A percentile compares a stretch with the other conserved stretches of the same genome.
Conservation (phyloP, 2,113 vertebrate species). For the Chascanopsetta lugubris region DNA sequence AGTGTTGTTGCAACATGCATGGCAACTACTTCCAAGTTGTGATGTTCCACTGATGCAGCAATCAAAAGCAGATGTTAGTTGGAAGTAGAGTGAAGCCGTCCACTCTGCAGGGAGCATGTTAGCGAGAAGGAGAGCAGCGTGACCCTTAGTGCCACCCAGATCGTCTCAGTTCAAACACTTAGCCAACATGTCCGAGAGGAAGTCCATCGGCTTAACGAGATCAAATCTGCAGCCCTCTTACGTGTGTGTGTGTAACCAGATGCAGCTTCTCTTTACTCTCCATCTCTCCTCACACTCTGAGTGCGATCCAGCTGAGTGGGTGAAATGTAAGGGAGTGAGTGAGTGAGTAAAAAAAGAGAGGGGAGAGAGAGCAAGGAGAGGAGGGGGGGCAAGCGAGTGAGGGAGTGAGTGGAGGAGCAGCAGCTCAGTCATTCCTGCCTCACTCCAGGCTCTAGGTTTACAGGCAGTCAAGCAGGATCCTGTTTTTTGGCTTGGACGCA, state of each 20-base stretch:
- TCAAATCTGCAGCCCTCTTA: constrained; percentile 46
- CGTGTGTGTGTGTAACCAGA: constrained; percentile 48
- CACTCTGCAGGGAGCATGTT: not conserved
- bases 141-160: constrained; percentile 12
- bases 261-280: constrained; percentile 26
- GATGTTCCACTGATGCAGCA: not conserved
- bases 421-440: constrained; percentile 55
- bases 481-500: constrained; percentile 69
- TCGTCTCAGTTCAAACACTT: not conserved
- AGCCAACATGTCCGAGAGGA: constrained; percentile 10
- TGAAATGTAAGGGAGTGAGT: constrained; percentile 41
- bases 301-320: constrained; percentile 54
- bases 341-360: constrained; percentile 22
- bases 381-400: constrained; percentile 14
- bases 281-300: constrained; percentile 27
- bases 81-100: constrained; percentile 21
- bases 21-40: constrained; percentile 7
- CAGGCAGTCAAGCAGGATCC: constrained; percentile 64
- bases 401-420: constrained; percentile 48
- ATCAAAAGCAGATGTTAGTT: constrained; percentile 58
- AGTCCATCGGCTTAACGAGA: constrained; percentile 31
- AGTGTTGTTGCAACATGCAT: not conserved
- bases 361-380: constrained; percentile 29
- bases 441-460: constrained; percentile 58
- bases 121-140: not conserved